A percentile compares a stretch with the other conserved stretches of the same genome.
These are phyloP conservation scores for Callimorpha dominula DNA, from an alignment of 2,888 invertebrate genomes.

Conservation along the genomic window DNA sequence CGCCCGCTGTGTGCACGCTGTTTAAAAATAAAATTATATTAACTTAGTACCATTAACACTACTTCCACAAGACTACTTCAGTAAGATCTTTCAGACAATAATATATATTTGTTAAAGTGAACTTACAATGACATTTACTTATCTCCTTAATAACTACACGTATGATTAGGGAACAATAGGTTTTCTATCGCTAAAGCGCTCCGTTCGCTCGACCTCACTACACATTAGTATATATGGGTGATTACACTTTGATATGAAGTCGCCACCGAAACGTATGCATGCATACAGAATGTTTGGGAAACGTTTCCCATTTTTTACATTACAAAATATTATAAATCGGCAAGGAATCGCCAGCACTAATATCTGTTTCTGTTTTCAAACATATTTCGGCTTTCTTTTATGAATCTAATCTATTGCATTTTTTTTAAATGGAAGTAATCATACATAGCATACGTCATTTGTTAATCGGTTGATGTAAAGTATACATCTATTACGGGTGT, in stretches of 20 bases:
- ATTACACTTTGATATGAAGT: neutral
- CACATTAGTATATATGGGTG: neutral
- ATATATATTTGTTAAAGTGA: neutral
- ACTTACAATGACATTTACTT: conserved; percentile 6
- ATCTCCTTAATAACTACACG: neutral
- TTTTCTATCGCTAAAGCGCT: neutral
- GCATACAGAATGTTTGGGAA: neutral
- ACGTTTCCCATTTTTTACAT: too few species aligned
- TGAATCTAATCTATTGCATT: too few species aligned
- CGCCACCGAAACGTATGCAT: neutral
- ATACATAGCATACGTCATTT: too few species aligned
- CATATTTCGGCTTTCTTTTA: too few species aligned
- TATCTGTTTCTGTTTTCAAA: neutral
- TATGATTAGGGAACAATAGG: neutral
- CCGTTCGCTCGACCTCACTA: neutral
- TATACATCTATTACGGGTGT: too few species aligned
- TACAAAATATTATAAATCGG: neutral
- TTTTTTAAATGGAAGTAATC: too few species aligned
- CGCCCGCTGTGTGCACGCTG: conserved; percentile 1
- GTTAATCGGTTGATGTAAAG: too few species aligned
- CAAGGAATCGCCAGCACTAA: neutral
- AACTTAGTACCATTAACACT: neutral
- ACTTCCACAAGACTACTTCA: conserved; percentile 1
- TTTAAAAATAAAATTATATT: conserved; percentile 4
- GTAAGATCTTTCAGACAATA: conserved; percentile 5